Conservation (phyloP, 2,797 vertebrate genomes). For the Rachycentron canadum region DNA sequence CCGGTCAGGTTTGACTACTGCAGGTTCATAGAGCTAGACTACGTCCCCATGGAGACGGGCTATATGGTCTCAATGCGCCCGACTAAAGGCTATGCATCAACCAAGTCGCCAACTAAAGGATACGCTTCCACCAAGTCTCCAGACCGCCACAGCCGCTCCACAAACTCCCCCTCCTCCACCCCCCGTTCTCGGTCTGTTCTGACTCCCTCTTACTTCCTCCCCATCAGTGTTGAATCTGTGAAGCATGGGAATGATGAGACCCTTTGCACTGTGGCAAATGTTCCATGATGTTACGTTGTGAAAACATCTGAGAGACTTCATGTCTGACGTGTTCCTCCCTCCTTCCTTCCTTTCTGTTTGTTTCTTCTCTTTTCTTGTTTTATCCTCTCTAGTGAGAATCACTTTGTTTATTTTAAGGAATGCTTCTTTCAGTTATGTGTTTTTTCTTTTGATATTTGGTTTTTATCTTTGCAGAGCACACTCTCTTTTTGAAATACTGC, state of each 20-base stretch:
- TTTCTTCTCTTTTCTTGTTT: slow-evolving; percentile 14
- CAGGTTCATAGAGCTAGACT: slow-evolving; percentile 90
- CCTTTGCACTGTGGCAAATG: slow-evolving; percentile 40
- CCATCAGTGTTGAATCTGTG: slow-evolving; percentile 40
- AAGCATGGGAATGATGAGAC: slow-evolving; percentile 70
- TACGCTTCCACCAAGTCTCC: slow-evolving; percentile 77
- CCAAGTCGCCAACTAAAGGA: slow-evolving; percentile 81
- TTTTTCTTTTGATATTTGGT: slow-evolving; percentile 16
- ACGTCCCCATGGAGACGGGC: slow-evolving; percentile 88
- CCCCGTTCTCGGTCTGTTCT: slow-evolving; percentile 74
- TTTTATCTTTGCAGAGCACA: slow-evolving; percentile 30
- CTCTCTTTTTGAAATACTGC: slow-evolving; percentile 2
- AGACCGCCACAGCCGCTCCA: slow-evolving; percentile 81
- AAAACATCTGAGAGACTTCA: slow-evolving; percentile 12
- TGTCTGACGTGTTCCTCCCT: slow-evolving; percentile 11
- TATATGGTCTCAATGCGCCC: slow-evolving; percentile 90
- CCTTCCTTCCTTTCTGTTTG: slow-evolving; percentile 2
- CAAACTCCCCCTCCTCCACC: slow-evolving; percentile 77
- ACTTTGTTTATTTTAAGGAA: slow-evolving; percentile 21
- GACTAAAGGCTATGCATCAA: slow-evolving; percentile 84
- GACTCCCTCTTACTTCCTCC: slow-evolving; percentile 34
- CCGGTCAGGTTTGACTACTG: slow-evolving; percentile 89
- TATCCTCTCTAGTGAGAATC: neutral
- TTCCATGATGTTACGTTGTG: slow-evolving; percentile 34
- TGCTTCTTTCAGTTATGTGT: slow-evolving; percentile 23